Evolutionary conservation across 2,797 vertebrate species (phyloP).

Genomic region (Siniperca obscura): DNA sequence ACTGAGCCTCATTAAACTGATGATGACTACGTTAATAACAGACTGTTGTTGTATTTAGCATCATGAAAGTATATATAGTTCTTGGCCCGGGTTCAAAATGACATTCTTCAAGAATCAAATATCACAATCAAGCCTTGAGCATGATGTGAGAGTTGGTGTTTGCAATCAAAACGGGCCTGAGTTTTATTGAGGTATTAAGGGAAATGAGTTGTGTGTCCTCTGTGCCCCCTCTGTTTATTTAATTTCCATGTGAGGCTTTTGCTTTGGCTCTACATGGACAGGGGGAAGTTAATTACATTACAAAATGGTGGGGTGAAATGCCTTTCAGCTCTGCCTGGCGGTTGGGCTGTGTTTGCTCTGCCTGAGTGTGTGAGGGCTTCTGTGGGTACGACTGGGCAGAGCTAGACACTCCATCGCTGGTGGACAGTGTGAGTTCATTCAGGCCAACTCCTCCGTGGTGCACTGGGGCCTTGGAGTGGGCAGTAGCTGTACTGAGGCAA

Average conservation of each 20-base stretch:
- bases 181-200: slow-evolving; percentile 79
- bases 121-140: slow-evolving; percentile 67
- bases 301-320: slow-evolving; percentile 70
- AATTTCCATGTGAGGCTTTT: slow-evolving; percentile 66
- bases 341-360: slow-evolving; percentile 74
- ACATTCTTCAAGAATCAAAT: slow-evolving; percentile 67
- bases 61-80: slow-evolving; percentile 13
- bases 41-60: slow-evolving; percentile 39
- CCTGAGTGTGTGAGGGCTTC: slow-evolving; percentile 72
- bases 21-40: slow-evolving; percentile 34
- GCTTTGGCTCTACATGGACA: slow-evolving; percentile 65
- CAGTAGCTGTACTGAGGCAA: slow-evolving; percentile 32
- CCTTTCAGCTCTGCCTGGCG: slow-evolving; percentile 57
- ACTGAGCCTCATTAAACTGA: slow-evolving; percentile 9
- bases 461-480: slow-evolving; percentile 38
- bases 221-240: slow-evolving; percentile 77
- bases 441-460: slow-evolving; percentile 37
- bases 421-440: slow-evolving; percentile 62
- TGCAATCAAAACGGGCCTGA: slow-evolving; percentile 71
- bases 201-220: slow-evolving; percentile 79
- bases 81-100: slow-evolving; percentile 53
- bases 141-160: slow-evolving; percentile 63
- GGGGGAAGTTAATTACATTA: slow-evolving; percentile 73
- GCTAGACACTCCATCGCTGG: slow-evolving; percentile 40
- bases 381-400: slow-evolving; percentile 60